phyloP scores from a whole-genome alignment of 2,888 invertebrate species.

The Subacronicta megacephala region DNA sequence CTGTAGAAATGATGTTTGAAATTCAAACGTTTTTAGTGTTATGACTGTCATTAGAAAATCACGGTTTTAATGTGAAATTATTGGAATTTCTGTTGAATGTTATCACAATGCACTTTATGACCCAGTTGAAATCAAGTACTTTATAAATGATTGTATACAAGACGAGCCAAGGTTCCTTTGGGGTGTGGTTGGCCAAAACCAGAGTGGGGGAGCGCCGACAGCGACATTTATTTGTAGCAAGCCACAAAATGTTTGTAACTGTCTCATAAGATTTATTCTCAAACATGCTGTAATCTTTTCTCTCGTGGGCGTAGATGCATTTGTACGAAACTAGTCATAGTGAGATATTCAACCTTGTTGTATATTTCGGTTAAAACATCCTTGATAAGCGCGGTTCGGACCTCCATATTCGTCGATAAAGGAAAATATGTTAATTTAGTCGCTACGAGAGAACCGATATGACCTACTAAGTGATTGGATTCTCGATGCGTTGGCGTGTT shows the following conservation, averaged over 20 bases:
- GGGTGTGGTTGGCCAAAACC: constrained; percentile 69
- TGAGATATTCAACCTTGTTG: constrained; percentile 76
- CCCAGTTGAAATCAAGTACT: constrained; percentile 21
- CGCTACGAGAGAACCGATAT: constrained; percentile 81
- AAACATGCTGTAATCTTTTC: constrained; percentile 85
- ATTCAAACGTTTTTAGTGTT: constrained; percentile 43
- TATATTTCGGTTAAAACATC: constrained; percentile 83
- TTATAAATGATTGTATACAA: constrained; percentile 64
- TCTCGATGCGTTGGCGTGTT: constrained; percentile 80
- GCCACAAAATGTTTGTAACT: constrained; percentile 82
- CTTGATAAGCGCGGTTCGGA: constrained; percentile 82
- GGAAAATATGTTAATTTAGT: constrained; percentile 88
- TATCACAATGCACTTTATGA: constrained; percentile 39
- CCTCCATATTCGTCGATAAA: constrained; percentile 85
- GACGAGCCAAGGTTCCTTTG: constrained; percentile 55
- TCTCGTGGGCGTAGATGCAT: constrained; percentile 84
- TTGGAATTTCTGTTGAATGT: constrained; percentile 33
- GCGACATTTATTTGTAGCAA: constrained; percentile 81
- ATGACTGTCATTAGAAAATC: constrained; percentile 39
- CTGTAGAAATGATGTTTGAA: constrained; percentile 35
- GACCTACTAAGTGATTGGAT: constrained; percentile 89
- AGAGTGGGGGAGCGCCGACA: constrained; percentile 71
- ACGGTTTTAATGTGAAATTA: constrained; percentile 26
- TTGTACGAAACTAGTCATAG: constrained; percentile 77
- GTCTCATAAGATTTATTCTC: constrained; percentile 85